phyloP scores from a whole-genome alignment of 2,888 invertebrate genomes.

The Buathra laborator region DNA sequence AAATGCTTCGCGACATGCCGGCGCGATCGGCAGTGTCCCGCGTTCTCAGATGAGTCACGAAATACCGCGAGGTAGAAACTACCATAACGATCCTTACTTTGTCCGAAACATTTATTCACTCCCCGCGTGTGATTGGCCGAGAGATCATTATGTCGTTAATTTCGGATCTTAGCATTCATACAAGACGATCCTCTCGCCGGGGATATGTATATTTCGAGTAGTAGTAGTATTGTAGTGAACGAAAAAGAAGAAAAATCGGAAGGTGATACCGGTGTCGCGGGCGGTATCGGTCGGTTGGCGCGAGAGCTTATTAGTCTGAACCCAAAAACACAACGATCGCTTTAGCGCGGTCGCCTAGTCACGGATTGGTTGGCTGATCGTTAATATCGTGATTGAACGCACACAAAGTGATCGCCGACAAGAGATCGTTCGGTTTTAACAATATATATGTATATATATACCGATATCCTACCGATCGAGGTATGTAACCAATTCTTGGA shows the following conservation, averaged over 20 bases:
- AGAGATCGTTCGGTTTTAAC: slow-evolving; percentile 65
- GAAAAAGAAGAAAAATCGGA: slow-evolving; percentile 1
- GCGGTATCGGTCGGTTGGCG: slow-evolving; percentile 42
- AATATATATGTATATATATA: slow-evolving; percentile 6
- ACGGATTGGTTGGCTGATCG: slow-evolving; percentile 56
- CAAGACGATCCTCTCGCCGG: background rate
- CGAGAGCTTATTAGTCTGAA: slow-evolving; percentile 50
- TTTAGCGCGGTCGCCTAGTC: slow-evolving; percentile 27
- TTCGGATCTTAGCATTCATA: background rate
- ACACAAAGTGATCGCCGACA: slow-evolving; percentile 67
- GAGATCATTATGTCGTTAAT: slow-evolving; percentile 48
- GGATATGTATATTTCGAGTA: background rate
- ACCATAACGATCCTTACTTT: slow-evolving; percentile 33
- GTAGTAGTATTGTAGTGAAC: background rate
- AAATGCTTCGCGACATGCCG: background rate
- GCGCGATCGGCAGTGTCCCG: background rate
- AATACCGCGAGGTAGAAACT: background rate
- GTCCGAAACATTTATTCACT: slow-evolving; percentile 25
- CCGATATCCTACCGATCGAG: slow-evolving; percentile 10
- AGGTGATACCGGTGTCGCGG: slow-evolving; percentile 31
- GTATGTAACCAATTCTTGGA: slow-evolving; percentile 62
- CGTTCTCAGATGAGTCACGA: background rate
- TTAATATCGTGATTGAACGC: slow-evolving; percentile 67
- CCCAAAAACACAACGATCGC: slow-evolving; percentile 18
- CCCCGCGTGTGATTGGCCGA: slow-evolving; percentile 25